Conservation (phyloP, 2,797 vertebrate genomes). For the Danio tinwini region DNA sequence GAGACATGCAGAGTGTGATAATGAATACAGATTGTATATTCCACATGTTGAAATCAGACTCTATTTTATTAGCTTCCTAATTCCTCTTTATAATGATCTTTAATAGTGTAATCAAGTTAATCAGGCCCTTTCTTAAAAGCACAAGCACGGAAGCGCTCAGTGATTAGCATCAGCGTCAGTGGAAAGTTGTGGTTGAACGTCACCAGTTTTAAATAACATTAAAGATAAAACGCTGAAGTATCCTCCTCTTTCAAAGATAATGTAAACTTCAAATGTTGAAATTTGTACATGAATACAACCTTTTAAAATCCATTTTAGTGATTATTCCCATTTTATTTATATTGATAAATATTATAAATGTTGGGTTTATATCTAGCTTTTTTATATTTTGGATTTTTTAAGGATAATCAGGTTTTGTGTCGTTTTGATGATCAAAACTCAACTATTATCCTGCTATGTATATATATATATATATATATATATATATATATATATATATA, state of each 20-base stretch:
- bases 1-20: not conserved
- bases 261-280: not conserved
- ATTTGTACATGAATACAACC: not conserved
- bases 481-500: no score
- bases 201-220: conserved; percentile 6
- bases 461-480: no score
- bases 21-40: not conserved
- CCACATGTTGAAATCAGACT: conserved; percentile 4
- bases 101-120: conserved; percentile 5
- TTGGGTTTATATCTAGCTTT: no score
- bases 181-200: conserved; percentile 47
- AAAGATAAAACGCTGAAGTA: not conserved
- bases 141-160: not conserved
- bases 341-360: not conserved
- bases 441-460: no score
- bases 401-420: not conserved
- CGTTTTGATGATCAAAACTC: not conserved
- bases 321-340: not conserved
- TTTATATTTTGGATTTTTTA: no score
- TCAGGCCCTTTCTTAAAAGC: conserved; percentile 19
- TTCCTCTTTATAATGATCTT: not conserved
- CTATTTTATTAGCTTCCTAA: not conserved
- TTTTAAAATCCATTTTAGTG: not conserved
- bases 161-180: conserved; percentile 26
- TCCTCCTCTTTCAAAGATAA: not conserved